Percentiles rank a stretch among this genome's conserved stretches.
Evolutionary conservation across 2,113 vertebrate genomes (phyloP).

Genomic region (Alaudala cheleensis): DNA sequence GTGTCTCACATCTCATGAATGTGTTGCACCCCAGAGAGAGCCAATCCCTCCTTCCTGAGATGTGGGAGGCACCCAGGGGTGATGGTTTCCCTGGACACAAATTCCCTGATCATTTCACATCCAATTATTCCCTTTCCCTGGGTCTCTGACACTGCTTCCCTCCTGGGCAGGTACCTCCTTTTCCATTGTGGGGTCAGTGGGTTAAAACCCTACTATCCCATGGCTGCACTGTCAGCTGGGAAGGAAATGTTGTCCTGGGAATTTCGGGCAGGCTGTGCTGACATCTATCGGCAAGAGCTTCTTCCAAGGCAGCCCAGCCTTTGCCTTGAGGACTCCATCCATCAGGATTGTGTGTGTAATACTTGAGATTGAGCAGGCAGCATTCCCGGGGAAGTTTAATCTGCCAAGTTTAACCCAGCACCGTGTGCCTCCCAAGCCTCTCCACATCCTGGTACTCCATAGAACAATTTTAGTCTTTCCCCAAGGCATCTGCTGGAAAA

Average conservation of each 20-base stretch:
- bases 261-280: slow-evolving; percentile 31
- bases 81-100: not conserved
- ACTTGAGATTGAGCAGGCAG: fast-evolving
- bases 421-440: fast-evolving
- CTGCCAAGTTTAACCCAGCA: fast-evolving
- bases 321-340: not conserved
- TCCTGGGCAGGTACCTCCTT: not conserved
- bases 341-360: fast-evolving
- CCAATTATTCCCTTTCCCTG: fast-evolving
- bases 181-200: fast-evolving
- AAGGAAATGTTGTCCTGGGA: not conserved
- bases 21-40: not conserved
- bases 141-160: not conserved
- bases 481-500: not conserved
- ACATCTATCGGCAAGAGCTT: slow-evolving; percentile 53
- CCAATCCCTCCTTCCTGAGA: not conserved
- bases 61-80: not conserved
- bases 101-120: not conserved
- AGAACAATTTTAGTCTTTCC: not conserved
- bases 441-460: fast-evolving
- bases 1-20: not conserved
- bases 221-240: not conserved
- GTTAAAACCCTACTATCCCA: fast-evolving
- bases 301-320: not conserved
- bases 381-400: fast-evolving